Conservation (phyloP, 2,797 vertebrate genomes). For the Heteromormyrus szaboi region DNA sequence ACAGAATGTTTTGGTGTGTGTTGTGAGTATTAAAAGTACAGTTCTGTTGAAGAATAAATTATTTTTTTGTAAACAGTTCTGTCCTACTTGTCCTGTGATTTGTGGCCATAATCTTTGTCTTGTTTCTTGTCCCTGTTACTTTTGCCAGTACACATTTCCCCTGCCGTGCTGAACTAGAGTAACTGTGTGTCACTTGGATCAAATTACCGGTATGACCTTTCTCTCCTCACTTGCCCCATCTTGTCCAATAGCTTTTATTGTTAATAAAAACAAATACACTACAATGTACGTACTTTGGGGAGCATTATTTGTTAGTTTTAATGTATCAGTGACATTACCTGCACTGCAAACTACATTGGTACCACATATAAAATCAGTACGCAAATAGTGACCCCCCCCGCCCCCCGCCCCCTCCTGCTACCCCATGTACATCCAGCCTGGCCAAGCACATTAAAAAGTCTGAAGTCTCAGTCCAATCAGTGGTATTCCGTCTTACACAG, state of each 20-base stretch:
- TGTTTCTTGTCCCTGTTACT: background rate
- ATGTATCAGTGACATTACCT: background rate
- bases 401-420: too few species aligned
- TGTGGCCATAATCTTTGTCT: background rate
- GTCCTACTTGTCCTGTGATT: background rate
- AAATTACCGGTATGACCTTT: background rate
- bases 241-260: background rate
- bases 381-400: background rate
- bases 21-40: conserved; percentile 53
- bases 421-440: background rate
- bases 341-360: background rate
- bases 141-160: background rate
- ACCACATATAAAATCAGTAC: background rate
- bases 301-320: too few species aligned
- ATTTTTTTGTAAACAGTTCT: conserved; percentile 61
- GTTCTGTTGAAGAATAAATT: conserved; percentile 71
- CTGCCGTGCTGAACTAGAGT: background rate
- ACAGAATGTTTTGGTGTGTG: conserved; percentile 47
- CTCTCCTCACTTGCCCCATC: background rate
- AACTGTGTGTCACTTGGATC: background rate
- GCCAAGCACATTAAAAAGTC: background rate
- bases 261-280: background rate
- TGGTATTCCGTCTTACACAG: background rate
- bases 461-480: background rate
- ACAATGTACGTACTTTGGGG: background rate